These are phyloP conservation scores for Ophraella communa DNA, from an alignment of 2,888 invertebrate genomes.

Conservation along the genomic window DNA sequence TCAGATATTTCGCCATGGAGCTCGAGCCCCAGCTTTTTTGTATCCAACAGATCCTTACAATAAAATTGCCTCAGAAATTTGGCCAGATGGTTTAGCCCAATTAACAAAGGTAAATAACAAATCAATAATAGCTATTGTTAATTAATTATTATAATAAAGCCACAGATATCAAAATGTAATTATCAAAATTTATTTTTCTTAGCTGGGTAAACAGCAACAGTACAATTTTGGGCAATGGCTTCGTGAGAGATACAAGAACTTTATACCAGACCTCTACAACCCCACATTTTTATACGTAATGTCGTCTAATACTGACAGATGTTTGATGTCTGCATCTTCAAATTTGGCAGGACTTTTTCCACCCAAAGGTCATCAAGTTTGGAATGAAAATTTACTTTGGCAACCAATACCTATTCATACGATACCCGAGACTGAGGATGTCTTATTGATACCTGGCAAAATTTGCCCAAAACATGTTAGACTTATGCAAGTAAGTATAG, in stretches of 20 bases:
- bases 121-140: too few species aligned
- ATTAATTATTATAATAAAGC: too few species aligned
- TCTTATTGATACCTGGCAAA: too few species aligned
- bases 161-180: too few species aligned
- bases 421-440: slow-evolving; percentile 58
- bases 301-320: slow-evolving; percentile 86
- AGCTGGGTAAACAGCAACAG: slow-evolving; percentile 31
- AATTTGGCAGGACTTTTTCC: slow-evolving; percentile 80
- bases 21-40: slow-evolving; percentile 19
- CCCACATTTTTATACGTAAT: slow-evolving; percentile 65
- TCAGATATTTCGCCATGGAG: slow-evolving; percentile 32
- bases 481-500: too few species aligned
- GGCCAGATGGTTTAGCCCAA: slow-evolving; percentile 27
- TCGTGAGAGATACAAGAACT: slow-evolving; percentile 71
- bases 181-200: slow-evolving; percentile 13
- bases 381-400: slow-evolving; percentile 70
- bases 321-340: slow-evolving; percentile 83
- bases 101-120: slow-evolving; percentile 29
- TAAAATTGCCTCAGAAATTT: slow-evolving; percentile 9
- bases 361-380: slow-evolving; percentile 64
- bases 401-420: slow-evolving; percentile 81
- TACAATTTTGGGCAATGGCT: slow-evolving; percentile 33
- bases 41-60: slow-evolving; percentile 27
- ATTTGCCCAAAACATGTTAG: too few species aligned
- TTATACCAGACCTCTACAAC: slow-evolving; percentile 64